Percentiles rank a stretch among this genome's conserved stretches.
phyloP scores from a whole-genome alignment of 2,888 invertebrate species.

The Cinara cedri region DNA sequence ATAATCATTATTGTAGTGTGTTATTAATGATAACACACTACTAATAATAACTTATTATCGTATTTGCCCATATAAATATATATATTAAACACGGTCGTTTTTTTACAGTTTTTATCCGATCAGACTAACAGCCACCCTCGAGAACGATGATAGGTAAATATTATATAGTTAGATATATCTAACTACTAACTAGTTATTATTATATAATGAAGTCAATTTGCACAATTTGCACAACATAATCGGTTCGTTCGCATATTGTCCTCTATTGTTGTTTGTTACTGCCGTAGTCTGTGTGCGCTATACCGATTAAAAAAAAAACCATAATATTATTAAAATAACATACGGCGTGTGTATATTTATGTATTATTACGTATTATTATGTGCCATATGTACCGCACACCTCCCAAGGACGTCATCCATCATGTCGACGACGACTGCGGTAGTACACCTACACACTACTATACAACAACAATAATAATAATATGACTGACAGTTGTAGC shows the following conservation, averaged over 20 bases:
- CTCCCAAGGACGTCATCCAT: conserved; percentile 2
- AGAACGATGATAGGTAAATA: neutral
- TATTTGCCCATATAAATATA: too few relatives aligned
- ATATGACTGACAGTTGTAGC: too few relatives aligned
- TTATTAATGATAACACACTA: too few relatives aligned
- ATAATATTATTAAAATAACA: neutral
- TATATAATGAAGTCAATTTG: neutral
- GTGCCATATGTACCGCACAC: neutral
- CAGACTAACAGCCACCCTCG: neutral
- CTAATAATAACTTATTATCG: too few relatives aligned
- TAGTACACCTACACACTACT: neutral
- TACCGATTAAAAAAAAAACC: too few relatives aligned
- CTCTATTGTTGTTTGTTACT: neutral
- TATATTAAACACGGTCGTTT: too few relatives aligned
- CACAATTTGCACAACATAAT: neutral
- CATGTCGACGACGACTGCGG: neutral
- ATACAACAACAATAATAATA: too few relatives aligned
- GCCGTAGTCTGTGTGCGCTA: neutral
- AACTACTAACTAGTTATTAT: neutral
- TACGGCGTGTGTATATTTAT: too few relatives aligned
- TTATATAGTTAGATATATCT: too few relatives aligned
- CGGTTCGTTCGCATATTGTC: neutral
- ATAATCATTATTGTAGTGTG: too few relatives aligned
- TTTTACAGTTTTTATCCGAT: too few relatives aligned
- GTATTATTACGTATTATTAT: too few relatives aligned